Evolutionary conservation across 2,797 vertebrate species (phyloP).

Genomic region (Dryobates pubescens): DNA sequence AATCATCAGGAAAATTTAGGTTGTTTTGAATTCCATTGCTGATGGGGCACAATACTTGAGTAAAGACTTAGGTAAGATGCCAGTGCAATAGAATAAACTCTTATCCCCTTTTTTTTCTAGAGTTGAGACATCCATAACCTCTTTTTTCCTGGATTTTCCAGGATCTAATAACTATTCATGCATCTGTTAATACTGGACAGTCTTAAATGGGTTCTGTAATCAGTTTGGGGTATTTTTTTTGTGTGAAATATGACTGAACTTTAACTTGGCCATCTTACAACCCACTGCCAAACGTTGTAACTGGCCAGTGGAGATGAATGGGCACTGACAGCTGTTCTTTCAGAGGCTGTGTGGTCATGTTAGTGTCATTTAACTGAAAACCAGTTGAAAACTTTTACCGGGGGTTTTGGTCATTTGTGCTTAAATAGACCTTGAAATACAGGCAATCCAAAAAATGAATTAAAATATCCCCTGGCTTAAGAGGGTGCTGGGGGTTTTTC

Average conservation of each 20-base stretch:
- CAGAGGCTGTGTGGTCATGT: neutral
- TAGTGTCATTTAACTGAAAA: constrained; percentile 7
- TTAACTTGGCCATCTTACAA: neutral
- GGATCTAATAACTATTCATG: neutral
- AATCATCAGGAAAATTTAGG: neutral
- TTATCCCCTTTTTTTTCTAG: neutral
- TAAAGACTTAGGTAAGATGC: neutral
- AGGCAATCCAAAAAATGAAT: neutral
- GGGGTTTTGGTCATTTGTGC: neutral
- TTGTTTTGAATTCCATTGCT: neutral
- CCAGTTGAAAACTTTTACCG: neutral
- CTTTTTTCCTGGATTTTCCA: neutral
- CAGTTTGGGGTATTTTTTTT: accelerated
- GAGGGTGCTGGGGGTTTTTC: neutral
- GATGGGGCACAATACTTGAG: neutral
- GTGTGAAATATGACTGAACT: neutral
- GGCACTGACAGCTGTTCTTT: neutral
- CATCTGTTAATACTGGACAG: neutral
- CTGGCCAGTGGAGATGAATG: neutral
- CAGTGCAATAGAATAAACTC: neutral
- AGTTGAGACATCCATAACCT: neutral
- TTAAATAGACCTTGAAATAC: constrained; percentile 28
- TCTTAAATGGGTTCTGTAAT: neutral
- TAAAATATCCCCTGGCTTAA: constrained; percentile 10
- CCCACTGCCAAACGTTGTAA: neutral